Evolutionary conservation across 2,888 invertebrate species (phyloP), one percentile per base, ranked within the genome.

Genomic region (Andrena bicolor): DNA sequence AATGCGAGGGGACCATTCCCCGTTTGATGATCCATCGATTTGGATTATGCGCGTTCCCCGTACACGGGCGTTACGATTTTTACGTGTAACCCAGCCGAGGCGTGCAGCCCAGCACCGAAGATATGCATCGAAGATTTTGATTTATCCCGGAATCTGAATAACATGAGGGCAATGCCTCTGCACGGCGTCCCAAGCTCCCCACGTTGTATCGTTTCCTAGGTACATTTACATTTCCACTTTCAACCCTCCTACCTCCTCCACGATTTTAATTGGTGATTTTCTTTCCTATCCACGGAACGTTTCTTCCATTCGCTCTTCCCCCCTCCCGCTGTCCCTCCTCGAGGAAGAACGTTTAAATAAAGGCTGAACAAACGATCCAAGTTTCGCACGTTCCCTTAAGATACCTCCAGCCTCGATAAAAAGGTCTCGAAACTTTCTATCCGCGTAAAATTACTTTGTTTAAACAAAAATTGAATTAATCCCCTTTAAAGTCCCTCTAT

Each of bases 91-190:
- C 10, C 10, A 10, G 63, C 20, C 30, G 7, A 41, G 30, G 61
- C 16, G 35, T 56, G 53, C 80, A 35, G 23, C 48, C 41, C 53
- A 49, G 7, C 10, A n/a, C 56, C 58, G 13, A 13, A 4, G 16
- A 41, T 5, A 41, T 30, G 49, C 86, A 83, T 88, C 88, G 83
- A 85, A 76, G 89, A 86, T 90, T 88, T 72, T 91, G 91, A 91
- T 92, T 92, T 92, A 91, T 92, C 88, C 87, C 28, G 61, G 85
- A 89, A 92, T 92, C 91, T 91, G 89, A 92, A 92, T 92, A 92
- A 92, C 91, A 91, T 90, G 91, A 90, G 89, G 84, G 82, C 76
- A 76, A 76, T 78, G 66, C 73, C 70, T 76, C 71, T 32, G 60
- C 66, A 53, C 49, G 35, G 71, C 60, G 51, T 53, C 35, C 10